Evolutionary conservation across 2,797 vertebrate species (phyloP).

Genomic region (Enteromius anoplus): DNA sequence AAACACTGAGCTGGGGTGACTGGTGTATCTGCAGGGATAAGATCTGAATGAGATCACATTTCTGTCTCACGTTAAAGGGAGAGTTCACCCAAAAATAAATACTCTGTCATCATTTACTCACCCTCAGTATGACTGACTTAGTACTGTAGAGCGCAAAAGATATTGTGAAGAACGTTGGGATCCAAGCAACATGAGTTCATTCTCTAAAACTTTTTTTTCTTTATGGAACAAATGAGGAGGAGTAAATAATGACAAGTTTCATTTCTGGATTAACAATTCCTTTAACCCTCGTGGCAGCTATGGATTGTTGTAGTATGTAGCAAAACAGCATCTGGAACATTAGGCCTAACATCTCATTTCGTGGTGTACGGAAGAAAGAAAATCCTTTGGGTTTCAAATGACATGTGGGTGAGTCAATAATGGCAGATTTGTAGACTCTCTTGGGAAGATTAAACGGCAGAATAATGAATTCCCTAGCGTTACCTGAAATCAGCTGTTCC

Average conservation of each 20-base stretch:
- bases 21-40: constrained; percentile 30
- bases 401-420: neutral
- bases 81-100: neutral
- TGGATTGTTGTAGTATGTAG: neutral
- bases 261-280: neutral
- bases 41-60: constrained; percentile 28
- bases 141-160: neutral
- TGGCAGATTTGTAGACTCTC: constrained; percentile 5
- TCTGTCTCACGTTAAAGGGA: constrained; percentile 1
- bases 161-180: neutral
- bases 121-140: neutral
- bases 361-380: neutral
- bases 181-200: neutral
- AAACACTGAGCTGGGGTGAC: constrained; percentile 47
- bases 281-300: neutral
- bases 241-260: neutral
- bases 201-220: neutral
- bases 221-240: neutral
- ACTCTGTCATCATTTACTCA: neutral
- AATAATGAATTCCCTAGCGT: constrained; percentile 11
- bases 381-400: neutral
- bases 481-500: constrained; percentile 5
- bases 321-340: constrained; percentile 34
- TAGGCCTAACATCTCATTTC: constrained; percentile 27
- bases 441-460: constrained; percentile 15